These are phyloP conservation scores for Nemotelus pantherinus DNA, from an alignment of 2,888 invertebrate genomes.

Conservation along the genomic window DNA sequence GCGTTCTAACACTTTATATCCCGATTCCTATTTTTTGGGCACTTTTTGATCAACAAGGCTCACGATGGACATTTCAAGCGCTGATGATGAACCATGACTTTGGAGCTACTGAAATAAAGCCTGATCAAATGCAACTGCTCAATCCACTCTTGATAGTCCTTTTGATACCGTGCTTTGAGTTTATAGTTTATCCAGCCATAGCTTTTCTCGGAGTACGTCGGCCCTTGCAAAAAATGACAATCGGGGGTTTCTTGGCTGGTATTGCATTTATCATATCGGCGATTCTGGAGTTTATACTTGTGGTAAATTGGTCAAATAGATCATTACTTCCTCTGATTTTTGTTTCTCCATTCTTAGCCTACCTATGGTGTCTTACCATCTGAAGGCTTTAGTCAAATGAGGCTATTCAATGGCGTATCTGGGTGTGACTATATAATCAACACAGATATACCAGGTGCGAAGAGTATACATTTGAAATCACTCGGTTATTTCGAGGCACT, in stretches of 20 bases:
- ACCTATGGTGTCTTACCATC: constrained; percentile 70
- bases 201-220: constrained; percentile 73
- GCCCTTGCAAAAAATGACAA: constrained; percentile 86
- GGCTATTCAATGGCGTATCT: constrained; percentile 74
- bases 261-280: constrained; percentile 87
- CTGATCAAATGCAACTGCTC: constrained; percentile 95
- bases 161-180: constrained; percentile 87
- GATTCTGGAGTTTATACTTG: constrained; percentile 78
- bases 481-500: constrained; percentile 55
- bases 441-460: constrained; percentile 52
- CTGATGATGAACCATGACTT: constrained; percentile 85
- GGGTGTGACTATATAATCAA: constrained; percentile 63
- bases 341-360: constrained; percentile 4
- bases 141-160: constrained; percentile 86
- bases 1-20: constrained; percentile 80
- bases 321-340: neutral
- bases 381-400: constrained; percentile 71
- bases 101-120: constrained; percentile 78
- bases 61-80: constrained; percentile 93
- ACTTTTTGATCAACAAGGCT: constrained; percentile 92
- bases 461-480: constrained; percentile 53
- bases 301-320: constrained; percentile 66
- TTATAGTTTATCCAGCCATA: constrained; percentile 81
- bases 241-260: constrained; percentile 88
- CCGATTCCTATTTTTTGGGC: constrained; percentile 95